A percentile compares a stretch with the other conserved stretches of the same genome.
These are phyloP conservation scores for Drosophila nebulosa DNA, from an alignment of 1,140 invertebrate genomes.

Conservation along the genomic window DNA sequence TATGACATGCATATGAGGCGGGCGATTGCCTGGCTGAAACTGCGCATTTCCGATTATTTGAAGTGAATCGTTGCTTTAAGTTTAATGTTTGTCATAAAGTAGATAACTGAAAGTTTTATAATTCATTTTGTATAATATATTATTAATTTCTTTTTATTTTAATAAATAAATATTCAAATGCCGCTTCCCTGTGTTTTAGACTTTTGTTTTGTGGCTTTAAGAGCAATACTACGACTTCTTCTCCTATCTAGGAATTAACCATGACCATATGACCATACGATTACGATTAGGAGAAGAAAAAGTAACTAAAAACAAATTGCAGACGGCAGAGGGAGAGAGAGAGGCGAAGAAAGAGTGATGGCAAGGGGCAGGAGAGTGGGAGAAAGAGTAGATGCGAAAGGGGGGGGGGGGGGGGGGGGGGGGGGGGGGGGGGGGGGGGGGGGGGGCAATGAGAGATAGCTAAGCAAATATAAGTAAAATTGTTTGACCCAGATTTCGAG, in stretches of 20 bases:
- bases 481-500: constrained; percentile 70
- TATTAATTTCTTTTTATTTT: too few species aligned
- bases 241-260: constrained; percentile 3
- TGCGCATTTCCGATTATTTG: too few species aligned
- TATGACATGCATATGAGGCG: too few species aligned
- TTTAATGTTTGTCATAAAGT: too few species aligned
- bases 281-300: constrained; percentile 20
- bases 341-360: background rate
- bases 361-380: background rate
- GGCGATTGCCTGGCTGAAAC: too few species aligned
- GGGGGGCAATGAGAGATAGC: constrained; percentile 31
- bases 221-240: background rate
- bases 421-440: background rate
- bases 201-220: background rate
- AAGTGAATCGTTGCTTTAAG: too few species aligned
- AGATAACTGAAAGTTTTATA: too few species aligned
- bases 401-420: background rate
- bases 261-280: constrained; percentile 4
- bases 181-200: background rate
- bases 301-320: background rate
- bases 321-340: background rate
- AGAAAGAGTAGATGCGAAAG: too few species aligned
- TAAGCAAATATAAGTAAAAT: constrained; percentile 66
- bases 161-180: too few species aligned
- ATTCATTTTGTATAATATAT: too few species aligned